These are phyloP conservation scores for Masticophis lateralis DNA, from an alignment of 2,797 vertebrate species.

Conservation along the genomic window DNA sequence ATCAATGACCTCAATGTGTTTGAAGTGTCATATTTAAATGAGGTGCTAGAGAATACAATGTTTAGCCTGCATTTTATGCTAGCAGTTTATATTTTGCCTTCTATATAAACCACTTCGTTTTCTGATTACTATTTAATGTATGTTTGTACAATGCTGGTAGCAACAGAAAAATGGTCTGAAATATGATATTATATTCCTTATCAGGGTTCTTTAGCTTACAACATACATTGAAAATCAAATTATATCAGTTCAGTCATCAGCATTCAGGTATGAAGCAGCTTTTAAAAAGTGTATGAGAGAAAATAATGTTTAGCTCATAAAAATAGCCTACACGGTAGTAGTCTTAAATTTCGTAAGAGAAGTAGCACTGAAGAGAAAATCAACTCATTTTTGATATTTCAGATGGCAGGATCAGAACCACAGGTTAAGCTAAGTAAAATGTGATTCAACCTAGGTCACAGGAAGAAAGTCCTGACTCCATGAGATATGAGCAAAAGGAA, in stretches of 20 bases:
- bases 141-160: not conserved
- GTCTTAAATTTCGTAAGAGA: not conserved
- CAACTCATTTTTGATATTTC: not conserved
- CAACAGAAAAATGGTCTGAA: not conserved
- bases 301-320: not conserved
- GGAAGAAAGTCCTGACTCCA: not conserved
- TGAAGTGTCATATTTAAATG: conserved; percentile 8
- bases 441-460: not conserved
- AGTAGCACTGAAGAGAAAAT: not conserved
- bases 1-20: conserved; percentile 1
- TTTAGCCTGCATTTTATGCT: not conserved
- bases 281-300: not conserved
- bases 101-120: not conserved
- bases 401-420: not conserved
- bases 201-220: not conserved
- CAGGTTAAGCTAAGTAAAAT: not conserved
- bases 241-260: not conserved
- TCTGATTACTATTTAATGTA: not conserved
- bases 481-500: not conserved
- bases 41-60: not conserved
- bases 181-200: conserved; percentile 3
- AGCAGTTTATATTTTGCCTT: not conserved
- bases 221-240: conserved; percentile 4
- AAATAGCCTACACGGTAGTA: not conserved
- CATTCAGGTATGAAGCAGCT: not conserved